These are phyloP conservation scores for Aldabrachelys gigantea DNA, from an alignment of 2,113 vertebrate species.

Conservation along the genomic window DNA sequence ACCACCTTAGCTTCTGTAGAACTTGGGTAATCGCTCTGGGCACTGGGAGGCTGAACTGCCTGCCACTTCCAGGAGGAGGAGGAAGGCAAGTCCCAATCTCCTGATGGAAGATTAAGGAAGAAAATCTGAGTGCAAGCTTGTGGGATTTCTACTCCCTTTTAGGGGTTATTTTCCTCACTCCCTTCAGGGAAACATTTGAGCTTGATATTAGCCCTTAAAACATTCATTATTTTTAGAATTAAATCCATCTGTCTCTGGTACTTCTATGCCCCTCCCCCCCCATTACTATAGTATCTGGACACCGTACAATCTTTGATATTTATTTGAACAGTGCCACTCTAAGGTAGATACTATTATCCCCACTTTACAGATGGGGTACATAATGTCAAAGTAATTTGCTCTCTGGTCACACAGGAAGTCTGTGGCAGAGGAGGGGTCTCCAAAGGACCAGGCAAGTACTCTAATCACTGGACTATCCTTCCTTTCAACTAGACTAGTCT, in stretches of 20 bases:
- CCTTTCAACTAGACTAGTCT: background rate
- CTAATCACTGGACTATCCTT: background rate
- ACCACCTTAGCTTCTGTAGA: background rate
- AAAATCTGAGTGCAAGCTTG: background rate
- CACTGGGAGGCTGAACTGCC: accelerated
- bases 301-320: background rate
- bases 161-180: background rate
- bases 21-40: background rate
- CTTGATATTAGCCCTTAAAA: background rate
- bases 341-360: background rate
- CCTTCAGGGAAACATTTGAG: background rate
- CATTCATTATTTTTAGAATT: background rate
- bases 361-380: background rate
- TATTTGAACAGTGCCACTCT: background rate
- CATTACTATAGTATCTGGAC: background rate
- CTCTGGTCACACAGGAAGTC: background rate
- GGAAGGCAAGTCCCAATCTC: background rate
- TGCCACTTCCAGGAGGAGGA: background rate
- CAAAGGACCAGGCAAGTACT: background rate
- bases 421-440: background rate
- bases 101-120: background rate
- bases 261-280: background rate
- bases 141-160: background rate
- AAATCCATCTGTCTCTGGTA: background rate
- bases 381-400: background rate